These are phyloP conservation scores for Aix galericulata DNA, from an alignment of 2,113 vertebrate genomes.

Conservation along the genomic window DNA sequence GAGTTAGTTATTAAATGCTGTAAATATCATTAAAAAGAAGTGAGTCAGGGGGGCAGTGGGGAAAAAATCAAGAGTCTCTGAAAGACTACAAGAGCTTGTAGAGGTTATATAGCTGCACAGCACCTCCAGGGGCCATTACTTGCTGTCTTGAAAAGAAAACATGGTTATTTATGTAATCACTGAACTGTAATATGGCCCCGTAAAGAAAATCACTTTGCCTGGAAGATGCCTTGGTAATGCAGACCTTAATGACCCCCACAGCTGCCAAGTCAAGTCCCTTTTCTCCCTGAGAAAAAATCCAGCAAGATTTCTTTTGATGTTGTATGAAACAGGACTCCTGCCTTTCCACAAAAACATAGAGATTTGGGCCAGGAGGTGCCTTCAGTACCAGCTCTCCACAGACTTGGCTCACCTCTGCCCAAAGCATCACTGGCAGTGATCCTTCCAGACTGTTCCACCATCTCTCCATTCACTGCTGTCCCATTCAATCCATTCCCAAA, in stretches of 20 bases:
- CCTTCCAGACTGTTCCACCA: not conserved
- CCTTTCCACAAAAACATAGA: not conserved
- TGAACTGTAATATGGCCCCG: not conserved
- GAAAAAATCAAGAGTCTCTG: not conserved
- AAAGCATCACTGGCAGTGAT: not conserved
- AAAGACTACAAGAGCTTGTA: not conserved
- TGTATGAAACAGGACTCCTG: not conserved
- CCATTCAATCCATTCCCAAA: too few relatives aligned
- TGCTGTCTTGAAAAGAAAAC: constrained; percentile 31
- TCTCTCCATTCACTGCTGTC: not conserved
- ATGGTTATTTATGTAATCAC: constrained; percentile 31
- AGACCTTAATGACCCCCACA: not conserved
- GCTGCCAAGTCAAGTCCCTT: not conserved
- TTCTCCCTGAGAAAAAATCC: not conserved
- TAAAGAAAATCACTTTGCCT: constrained; percentile 29
- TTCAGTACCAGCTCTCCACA: not conserved
- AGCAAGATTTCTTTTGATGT: not conserved
- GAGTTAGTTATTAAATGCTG: constrained; percentile 6
- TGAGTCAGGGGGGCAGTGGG: not conserved
- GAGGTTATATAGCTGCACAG: not conserved
- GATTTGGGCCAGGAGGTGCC: not conserved
- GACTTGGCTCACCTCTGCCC: not conserved
- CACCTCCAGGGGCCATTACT: not conserved
- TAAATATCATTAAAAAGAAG: constrained; percentile 15
- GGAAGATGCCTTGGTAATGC: not conserved